Evolutionary conservation across 1,140 invertebrate species (phyloP).

Genomic region (Kradibia gibbosae): DNA sequence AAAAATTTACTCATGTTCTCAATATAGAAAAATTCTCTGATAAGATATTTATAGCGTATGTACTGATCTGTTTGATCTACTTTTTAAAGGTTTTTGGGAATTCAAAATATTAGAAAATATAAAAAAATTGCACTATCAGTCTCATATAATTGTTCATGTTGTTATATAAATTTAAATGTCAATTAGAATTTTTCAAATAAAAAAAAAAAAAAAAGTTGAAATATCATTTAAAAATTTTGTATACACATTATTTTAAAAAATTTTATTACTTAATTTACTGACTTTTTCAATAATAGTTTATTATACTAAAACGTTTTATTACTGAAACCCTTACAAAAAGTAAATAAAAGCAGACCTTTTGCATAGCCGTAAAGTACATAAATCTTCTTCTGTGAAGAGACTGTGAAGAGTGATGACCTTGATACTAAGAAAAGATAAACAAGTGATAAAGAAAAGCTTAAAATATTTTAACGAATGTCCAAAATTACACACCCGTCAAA

Average conservation of each 20-base stretch:
- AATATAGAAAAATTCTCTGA: too few species aligned
- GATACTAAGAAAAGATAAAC: slow-evolving; percentile 46
- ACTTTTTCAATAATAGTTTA: too few species aligned
- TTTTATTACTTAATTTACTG: too few species aligned
- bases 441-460: slow-evolving; percentile 40
- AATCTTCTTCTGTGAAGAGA: slow-evolving; percentile 58
- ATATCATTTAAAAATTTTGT: neutral
- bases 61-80: slow-evolving; percentile 5
- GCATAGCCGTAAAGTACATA: slow-evolving; percentile 8
- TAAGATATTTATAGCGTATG: neutral
- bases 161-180: neutral
- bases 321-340: too few species aligned
- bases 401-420: slow-evolving; percentile 40
- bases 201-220: neutral
- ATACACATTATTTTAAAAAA: neutral
- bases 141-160: neutral
- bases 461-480: slow-evolving; percentile 54
- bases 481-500: slow-evolving; percentile 13
- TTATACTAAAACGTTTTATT: too few species aligned
- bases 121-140: neutral
- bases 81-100: neutral
- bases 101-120: neutral
- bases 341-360: neutral
- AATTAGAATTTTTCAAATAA: neutral
- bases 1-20: too few species aligned